Evolutionary conservation across 2,113 vertebrate species (phyloP).

Genomic region (Calypte anna): DNA sequence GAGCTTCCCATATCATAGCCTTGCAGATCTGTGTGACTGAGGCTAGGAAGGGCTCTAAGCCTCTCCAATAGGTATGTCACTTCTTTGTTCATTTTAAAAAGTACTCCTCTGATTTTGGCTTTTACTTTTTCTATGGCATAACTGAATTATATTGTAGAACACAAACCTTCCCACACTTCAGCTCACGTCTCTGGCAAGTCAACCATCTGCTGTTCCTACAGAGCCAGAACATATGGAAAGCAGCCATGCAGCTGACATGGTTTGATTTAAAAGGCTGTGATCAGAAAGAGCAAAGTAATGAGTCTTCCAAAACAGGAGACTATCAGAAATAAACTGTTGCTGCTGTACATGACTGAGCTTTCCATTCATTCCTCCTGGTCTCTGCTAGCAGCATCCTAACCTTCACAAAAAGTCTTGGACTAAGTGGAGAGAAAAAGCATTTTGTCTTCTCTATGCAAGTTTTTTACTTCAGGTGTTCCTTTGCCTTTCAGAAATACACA

Average conservation of each 20-base stretch:
- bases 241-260: neutral
- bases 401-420: neutral
- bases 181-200: neutral
- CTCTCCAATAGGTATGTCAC: neutral
- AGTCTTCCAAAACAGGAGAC: neutral
- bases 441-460: neutral
- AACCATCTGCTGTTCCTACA: rapidly evolving
- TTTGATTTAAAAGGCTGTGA: neutral
- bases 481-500: neutral
- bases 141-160: neutral
- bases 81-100: neutral
- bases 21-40: neutral
- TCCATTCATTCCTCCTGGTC: neutral
- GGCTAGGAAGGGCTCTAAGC: neutral
- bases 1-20: neutral
- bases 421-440: neutral
- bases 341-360: neutral
- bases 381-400: neutral
- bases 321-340: neutral
- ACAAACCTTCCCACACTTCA: slow-evolving; percentile 26
- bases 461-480: neutral
- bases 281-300: neutral
- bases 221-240: slow-evolving; percentile 13
- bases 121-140: neutral
- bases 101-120: neutral